Evolutionary conservation across 2,797 vertebrate species (phyloP).

Genomic region (Lemur catta): DNA sequence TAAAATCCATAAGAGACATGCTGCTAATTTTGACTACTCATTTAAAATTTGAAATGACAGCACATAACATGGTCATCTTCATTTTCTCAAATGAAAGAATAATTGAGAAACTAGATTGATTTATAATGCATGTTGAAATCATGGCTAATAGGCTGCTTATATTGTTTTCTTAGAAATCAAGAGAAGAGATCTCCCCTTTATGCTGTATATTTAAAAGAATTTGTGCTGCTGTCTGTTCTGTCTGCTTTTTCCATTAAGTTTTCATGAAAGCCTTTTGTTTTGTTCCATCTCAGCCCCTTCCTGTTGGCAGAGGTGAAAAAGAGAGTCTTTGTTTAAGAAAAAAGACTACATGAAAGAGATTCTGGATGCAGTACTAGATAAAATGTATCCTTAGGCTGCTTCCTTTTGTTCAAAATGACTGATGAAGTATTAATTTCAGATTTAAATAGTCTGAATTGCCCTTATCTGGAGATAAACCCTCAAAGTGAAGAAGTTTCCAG

Average conservation of each 20-base stretch:
- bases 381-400: background rate
- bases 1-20: conserved; percentile 17
- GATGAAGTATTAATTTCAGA: background rate
- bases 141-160: background rate
- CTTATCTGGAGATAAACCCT: background rate
- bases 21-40: conserved; percentile 21
- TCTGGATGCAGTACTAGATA: background rate
- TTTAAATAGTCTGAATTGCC: background rate
- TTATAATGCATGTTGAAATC: background rate
- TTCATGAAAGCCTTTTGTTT: background rate
- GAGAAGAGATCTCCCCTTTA: background rate
- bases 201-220: conserved; percentile 2
- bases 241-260: background rate
- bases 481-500: background rate
- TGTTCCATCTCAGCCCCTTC: background rate
- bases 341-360: background rate
- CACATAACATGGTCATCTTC: conserved; percentile 1
- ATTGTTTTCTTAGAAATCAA: conserved; percentile 20
- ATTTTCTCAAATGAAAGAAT: conserved; percentile 50
- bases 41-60: conserved; percentile 18
- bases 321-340: background rate
- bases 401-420: background rate
- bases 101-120: conserved; percentile 22
- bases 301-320: background rate
- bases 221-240: background rate